Evolutionary conservation across 2,888 invertebrate species (phyloP).

Genomic region (Empis stercorea): DNA sequence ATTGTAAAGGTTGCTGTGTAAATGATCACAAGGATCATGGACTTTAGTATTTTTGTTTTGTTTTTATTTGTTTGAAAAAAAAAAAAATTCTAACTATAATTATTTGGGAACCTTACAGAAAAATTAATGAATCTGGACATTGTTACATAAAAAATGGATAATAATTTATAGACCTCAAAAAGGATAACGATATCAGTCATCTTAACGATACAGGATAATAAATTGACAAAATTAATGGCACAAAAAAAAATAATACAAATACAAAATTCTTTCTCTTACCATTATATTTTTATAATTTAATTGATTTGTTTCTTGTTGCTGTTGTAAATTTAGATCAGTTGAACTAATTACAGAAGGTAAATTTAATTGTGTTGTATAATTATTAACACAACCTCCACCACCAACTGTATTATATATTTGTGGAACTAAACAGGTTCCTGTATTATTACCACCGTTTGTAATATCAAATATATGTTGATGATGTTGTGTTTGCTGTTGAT

Average conservation of each 20-base stretch:
- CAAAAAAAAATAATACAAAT: not conserved
- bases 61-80: slow-evolving; percentile 9
- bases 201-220: no score
- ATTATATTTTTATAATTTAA: slow-evolving; percentile 24
- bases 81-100: no score
- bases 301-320: slow-evolving; percentile 12
- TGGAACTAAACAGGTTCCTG: not conserved
- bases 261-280: slow-evolving; percentile 22
- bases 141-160: no score
- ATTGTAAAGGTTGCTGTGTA: slow-evolving; percentile 18
- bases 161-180: no score
- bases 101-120: no score
- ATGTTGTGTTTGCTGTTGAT: slow-evolving; percentile 14
- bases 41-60: not conserved
- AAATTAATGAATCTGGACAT: no score
- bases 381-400: not conserved
- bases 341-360: not conserved
- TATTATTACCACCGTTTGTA: not conserved
- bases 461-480: slow-evolving; percentile 2
- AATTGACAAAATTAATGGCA: no score
- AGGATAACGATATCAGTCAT: no score
- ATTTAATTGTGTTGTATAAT: not conserved
- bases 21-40: no score
- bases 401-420: not conserved
- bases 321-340: not conserved